phyloP scores from a whole-genome alignment of 2,888 invertebrate species.

The Sialis fuliginosa region DNA sequence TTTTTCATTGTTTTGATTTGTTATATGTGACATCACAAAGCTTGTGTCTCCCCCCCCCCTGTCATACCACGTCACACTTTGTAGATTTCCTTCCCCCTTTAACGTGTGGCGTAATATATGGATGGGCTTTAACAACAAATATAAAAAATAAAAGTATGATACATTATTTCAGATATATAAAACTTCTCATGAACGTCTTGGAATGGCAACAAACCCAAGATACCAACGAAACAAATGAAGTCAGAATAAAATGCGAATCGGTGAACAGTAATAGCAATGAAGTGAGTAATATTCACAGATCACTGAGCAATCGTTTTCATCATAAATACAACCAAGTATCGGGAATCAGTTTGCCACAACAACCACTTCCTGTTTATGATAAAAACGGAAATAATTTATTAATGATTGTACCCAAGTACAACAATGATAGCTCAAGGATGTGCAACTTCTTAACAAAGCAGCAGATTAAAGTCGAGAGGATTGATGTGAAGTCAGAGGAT shows the following conservation, averaged over 20 bases:
- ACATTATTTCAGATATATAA: constrained; percentile 59
- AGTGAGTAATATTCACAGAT: background rate
- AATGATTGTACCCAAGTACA: constrained; percentile 43
- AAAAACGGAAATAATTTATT: constrained; percentile 45
- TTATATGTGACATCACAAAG: no score
- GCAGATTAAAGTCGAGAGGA: constrained; percentile 8
- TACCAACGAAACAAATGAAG: constrained; percentile 16
- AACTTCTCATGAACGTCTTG: constrained; percentile 65
- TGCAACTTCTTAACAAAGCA: background rate
- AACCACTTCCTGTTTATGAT: constrained; percentile 25
- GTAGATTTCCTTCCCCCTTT: no score
- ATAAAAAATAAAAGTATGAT: no score
- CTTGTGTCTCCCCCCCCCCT: no score
- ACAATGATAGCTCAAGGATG: background rate
- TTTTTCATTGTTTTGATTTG: no score
- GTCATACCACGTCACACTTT: no score
- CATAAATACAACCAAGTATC: constrained; percentile 16
- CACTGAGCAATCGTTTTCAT: background rate
- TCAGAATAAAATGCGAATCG: constrained; percentile 34
- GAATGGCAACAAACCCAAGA: constrained; percentile 63
- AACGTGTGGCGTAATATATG: no score
- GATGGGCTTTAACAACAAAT: no score
- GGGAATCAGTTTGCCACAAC: constrained; percentile 19
- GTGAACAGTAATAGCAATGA: constrained; percentile 14
- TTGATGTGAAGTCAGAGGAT: constrained; percentile 5